Evolutionary conservation across 2,797 vertebrate genomes (phyloP), one percentile per base, ranked within the genome.

Genomic region (Acanthurus leucopareius): DNA sequence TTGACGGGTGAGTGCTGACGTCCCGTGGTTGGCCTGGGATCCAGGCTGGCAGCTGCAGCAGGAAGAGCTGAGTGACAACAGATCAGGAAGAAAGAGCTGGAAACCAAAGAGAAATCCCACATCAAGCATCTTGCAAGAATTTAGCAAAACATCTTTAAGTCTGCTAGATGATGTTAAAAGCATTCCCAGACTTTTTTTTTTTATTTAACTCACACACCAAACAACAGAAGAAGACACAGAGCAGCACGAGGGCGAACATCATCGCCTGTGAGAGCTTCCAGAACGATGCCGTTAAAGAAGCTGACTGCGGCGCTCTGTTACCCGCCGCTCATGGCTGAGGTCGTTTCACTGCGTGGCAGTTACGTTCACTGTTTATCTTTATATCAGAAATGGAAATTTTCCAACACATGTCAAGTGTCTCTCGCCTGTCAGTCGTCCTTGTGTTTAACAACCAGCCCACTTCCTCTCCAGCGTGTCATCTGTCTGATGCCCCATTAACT

Each of bases 401-500:
- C 53, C 64, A 61, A 54, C 76, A 75, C 73, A 57, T 74, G 67
- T 83, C 76, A 77, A 67, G 75, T 38, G 58, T 83, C 65, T 59
- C 74, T 68, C 20, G 64, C 62, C 69, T 83, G 82, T 84, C 79
- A 73, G 53, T 48, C 42, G 14, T 80, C 70, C 72, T 62, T 80
- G 84, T 71, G 49, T 82, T 87, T 65, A 79, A 70, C 83, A 80
- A 65, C 68, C 48, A 28, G 59, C 77, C 73, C 61, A 75, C 82
- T 86, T 88, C 80, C 79, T 80, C 72, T 82, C 74, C 69, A 78
- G 69, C 28, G 74, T 74, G 84, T 91, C 90, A 87, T 84, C 70
- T 77, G 62, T 69, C 79, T 85, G 83, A 86, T 86, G 89, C 79
- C 38, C 86, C 88, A 91, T 93, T 93, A 92, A 88, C 83, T 80